These are phyloP conservation scores for Odocoileus hemionus DNA, from an alignment of 2,113 vertebrate genomes.

Conservation along the genomic window DNA sequence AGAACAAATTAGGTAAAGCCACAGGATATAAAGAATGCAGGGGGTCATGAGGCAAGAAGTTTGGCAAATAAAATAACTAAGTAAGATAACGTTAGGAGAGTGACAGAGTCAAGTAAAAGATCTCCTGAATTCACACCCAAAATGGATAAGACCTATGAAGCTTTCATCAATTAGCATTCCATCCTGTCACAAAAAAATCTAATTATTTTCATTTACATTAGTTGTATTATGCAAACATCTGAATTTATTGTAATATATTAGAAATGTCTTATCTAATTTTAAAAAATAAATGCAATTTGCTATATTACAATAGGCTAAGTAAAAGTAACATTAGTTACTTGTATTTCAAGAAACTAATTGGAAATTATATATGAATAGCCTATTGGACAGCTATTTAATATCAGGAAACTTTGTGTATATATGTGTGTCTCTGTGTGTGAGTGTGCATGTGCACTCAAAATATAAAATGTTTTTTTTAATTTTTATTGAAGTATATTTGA, in stretches of 20 bases:
- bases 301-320: background rate
- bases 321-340: slow-evolving; percentile 5
- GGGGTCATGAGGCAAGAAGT: background rate
- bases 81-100: background rate
- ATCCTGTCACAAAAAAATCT: background rate
- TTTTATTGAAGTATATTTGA: background rate
- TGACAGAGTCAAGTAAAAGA: background rate
- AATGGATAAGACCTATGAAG: background rate
- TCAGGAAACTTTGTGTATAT: background rate
- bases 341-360: background rate
- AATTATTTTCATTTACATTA: background rate
- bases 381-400: background rate
- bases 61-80: background rate
- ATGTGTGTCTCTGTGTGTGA: background rate
- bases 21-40: background rate
- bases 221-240: background rate
- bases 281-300: background rate
- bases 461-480: background rate
- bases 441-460: background rate
- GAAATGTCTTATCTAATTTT: background rate
- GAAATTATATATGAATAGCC: background rate
- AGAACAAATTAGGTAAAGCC: background rate
- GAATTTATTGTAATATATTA: background rate
- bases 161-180: background rate
- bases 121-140: background rate